Evolutionary conservation across 2,888 invertebrate species (phyloP), one percentile per base, ranked within the genome.

Genomic region (Zhuqinia jingwanae): DNA sequence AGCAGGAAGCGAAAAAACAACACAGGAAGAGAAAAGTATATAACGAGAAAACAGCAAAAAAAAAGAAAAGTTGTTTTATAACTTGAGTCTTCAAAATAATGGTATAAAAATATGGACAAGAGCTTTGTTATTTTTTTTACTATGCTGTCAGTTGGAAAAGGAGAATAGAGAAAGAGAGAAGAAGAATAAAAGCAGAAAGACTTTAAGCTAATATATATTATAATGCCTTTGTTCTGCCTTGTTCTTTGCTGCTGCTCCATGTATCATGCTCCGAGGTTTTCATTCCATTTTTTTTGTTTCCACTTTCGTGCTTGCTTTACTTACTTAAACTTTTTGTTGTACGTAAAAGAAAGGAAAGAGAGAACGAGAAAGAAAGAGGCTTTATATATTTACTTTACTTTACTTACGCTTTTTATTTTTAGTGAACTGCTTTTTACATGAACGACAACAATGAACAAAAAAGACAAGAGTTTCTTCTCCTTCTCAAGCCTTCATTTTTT

Each of bases 351-450:
- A 58, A 25, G 20, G 2, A 36, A 27, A 65, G 13, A 65, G n/a
- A 65, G 1, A n/a, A n/a, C n/a, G n/a, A n/a, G n/a, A n/a, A 30
- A 30, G 65, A 8, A 6, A 36, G 36, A 36, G 8, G 36, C 36
- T 25, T 11, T 27, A 5, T 70, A 11, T 20, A n/a, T n/a, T 60
- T 22, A 20, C 60, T 3, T 20, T 13, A 11, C 10, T 60, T 25
- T 78, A 60, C 45, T 36, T 58, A 60, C n/a, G 45, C 2, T 60
- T 20, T 25, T 68, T 68, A 68, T 68, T 68, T 42, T 42, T 68
- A 36, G 5, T 36, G 36, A 36, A 36, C 8, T 36, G 36, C 36
- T 36, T 3, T 2, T 27, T 30, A 50, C 30, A 47, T 42, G 20
- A 22, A 20, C 17, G 10, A 47, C 70, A 25, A 25, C 22, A 47